These are phyloP conservation scores for Xenopus borealis DNA, from an alignment of 2,113 vertebrate species.

Conservation along the genomic window DNA sequence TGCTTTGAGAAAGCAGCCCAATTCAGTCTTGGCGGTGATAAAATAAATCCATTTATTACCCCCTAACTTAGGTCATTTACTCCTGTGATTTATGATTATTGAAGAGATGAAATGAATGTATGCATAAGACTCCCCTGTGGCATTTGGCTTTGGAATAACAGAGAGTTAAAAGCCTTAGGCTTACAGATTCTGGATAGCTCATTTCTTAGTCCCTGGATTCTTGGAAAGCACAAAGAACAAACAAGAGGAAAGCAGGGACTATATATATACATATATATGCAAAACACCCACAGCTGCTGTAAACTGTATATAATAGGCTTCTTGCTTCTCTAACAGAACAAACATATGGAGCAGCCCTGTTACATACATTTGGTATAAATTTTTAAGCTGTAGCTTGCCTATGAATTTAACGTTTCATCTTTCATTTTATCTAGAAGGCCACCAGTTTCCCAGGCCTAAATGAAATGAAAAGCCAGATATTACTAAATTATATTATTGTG, in stretches of 20 bases:
- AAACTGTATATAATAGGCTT: constrained; percentile 53
- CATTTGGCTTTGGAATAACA: constrained; percentile 56
- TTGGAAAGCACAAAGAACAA: constrained; percentile 71
- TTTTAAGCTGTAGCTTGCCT: too few species aligned
- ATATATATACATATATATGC: too few species aligned
- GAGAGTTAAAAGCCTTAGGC: constrained; percentile 58
- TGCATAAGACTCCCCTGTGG: constrained; percentile 48
- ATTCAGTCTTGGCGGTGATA: neutral
- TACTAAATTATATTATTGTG: too few species aligned
- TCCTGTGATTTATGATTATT: constrained; percentile 7
- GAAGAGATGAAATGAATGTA: neutral
- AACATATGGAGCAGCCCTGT: too few species aligned
- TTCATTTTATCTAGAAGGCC: too few species aligned
- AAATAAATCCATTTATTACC: neutral
- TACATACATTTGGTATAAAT: too few species aligned
- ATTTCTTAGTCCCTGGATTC: constrained; percentile 69
- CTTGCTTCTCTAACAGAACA: constrained; percentile 27
- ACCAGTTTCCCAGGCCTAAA: too few species aligned
- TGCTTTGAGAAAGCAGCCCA: too few species aligned
- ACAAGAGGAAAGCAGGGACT: constrained; percentile 53
- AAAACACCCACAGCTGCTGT: constrained; percentile 58
- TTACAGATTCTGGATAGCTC: constrained; percentile 66
- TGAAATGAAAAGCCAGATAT: too few species aligned
- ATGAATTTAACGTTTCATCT: too few species aligned
- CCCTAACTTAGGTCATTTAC: neutral